These are phyloP conservation scores for Lerista edwardsae DNA, from an alignment of 2,797 vertebrate genomes.

Conservation along the genomic window DNA sequence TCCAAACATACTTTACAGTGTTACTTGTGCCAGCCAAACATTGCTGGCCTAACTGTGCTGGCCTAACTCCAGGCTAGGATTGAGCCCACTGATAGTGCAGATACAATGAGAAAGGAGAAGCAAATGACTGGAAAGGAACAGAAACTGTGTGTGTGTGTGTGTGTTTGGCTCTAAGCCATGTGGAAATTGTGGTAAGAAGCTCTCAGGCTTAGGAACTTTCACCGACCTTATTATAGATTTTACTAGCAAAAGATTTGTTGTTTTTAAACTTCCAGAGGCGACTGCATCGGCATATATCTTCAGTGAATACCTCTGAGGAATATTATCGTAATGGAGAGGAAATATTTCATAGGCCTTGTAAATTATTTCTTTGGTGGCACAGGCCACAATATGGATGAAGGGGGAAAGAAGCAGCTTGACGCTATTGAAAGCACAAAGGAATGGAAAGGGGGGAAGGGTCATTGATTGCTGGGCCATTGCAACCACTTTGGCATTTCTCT, in stretches of 20 bases:
- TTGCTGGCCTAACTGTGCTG: too few species aligned
- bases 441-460: background rate
- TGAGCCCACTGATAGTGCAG: background rate
- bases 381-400: constrained; percentile 3
- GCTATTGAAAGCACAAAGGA: constrained; percentile 36
- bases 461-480: constrained; percentile 6
- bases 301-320: constrained; percentile 20
- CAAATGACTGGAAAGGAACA: background rate
- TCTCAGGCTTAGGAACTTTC: constrained; percentile 30
- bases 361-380: constrained; percentile 40
- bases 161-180: constrained; percentile 35
- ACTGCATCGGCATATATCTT: constrained; percentile 25
- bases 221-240: constrained; percentile 25
- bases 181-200: constrained; percentile 38
- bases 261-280: constrained; percentile 49
- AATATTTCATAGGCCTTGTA: constrained; percentile 47
- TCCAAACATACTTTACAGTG: too few species aligned
- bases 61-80: too few species aligned
- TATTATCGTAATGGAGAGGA: constrained; percentile 37
- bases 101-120: background rate
- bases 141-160: constrained; percentile 16
- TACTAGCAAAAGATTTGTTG: constrained; percentile 60
- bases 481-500: constrained; percentile 32
- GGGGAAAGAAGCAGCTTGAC: background rate
- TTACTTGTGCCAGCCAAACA: too few species aligned